These are phyloP conservation scores for Pinctada fucata DNA, from an alignment of 2,888 invertebrate genomes.

Conservation along the genomic window DNA sequence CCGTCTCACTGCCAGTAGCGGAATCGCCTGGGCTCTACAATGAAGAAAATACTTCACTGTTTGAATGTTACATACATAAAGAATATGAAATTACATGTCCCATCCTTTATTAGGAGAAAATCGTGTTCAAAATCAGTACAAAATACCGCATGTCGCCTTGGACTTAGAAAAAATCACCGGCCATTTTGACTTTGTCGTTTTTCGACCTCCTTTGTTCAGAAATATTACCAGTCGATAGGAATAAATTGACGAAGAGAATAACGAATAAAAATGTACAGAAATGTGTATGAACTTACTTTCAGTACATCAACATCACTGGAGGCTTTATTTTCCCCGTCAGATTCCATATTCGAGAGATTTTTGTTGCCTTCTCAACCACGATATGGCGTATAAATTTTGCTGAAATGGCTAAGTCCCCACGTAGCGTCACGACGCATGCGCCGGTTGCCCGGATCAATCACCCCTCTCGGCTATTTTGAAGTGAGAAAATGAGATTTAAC, in stretches of 20 bases:
- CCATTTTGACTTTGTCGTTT: conserved; percentile 70
- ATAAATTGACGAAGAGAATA: conserved; percentile 14
- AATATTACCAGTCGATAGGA: neutral
- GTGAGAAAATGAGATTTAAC: no score
- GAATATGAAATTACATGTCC: conserved; percentile 3
- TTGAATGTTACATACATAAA: neutral
- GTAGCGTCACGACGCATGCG: conserved; percentile 64
- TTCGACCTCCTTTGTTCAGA: conserved; percentile 44
- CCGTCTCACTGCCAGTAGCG: conserved; percentile 11
- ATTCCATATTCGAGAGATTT: conserved; percentile 50
- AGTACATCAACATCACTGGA: conserved; percentile 1
- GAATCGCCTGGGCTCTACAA: conserved; percentile 38
- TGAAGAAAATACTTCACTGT: conserved; percentile 27
- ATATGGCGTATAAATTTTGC: conserved; percentile 51
- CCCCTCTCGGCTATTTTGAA: neutral
- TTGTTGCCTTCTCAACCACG: conserved; percentile 38
- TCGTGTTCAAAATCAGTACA: conserved; percentile 32
- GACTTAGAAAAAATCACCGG: conserved; percentile 71
- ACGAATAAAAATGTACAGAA: neutral
- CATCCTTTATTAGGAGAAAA: conserved; percentile 5
- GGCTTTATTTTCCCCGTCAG: conserved; percentile 29
- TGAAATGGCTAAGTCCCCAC: conserved; percentile 67
- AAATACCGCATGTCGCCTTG: conserved; percentile 44
- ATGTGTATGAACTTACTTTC: neutral
- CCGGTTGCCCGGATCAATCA: conserved; percentile 16